These are phyloP conservation scores for Silurus aristotelis DNA, from an alignment of 2,797 vertebrate species.

Conservation along the genomic window DNA sequence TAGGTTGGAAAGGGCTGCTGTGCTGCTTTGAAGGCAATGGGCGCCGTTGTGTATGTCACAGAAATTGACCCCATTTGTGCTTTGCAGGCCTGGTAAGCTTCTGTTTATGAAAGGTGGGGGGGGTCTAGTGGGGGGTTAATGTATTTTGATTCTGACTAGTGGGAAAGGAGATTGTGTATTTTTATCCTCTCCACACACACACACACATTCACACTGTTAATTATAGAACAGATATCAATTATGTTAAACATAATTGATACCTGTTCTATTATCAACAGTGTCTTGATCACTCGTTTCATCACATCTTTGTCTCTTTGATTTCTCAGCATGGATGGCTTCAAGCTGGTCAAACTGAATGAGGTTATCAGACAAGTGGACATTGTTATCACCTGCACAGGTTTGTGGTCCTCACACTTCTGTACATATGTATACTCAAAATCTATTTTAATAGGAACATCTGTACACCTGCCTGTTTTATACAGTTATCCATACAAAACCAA, in stretches of 20 bases:
- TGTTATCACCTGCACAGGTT: conserved; percentile 98
- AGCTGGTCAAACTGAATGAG: conserved; percentile 95
- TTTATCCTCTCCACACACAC: background rate
- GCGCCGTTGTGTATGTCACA: conserved; percentile 95
- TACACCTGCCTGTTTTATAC: background rate
- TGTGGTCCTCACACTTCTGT: background rate
- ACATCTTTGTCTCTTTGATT: background rate
- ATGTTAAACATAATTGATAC: background rate
- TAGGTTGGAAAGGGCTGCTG: conserved; percentile 98
- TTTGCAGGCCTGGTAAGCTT: conserved; percentile 91
- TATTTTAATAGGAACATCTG: background rate
- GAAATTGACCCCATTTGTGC: conserved; percentile 99
- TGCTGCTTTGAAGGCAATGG: conserved; percentile 93
- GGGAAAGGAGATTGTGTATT: background rate
- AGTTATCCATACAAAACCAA: background rate
- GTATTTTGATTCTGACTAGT: too few relatives aligned
- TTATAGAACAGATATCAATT: background rate
- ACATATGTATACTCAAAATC: background rate
- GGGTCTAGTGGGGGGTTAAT: background rate
- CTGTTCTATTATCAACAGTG: too few relatives aligned
- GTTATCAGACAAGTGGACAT: conserved; percentile 98
- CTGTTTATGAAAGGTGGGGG: background rate
- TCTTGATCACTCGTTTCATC: background rate
- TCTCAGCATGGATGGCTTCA: conserved; percentile 95
- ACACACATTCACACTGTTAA: background rate